Conservation (phyloP, 2,888 invertebrate species). For the Cataglyphis livida region DNA sequence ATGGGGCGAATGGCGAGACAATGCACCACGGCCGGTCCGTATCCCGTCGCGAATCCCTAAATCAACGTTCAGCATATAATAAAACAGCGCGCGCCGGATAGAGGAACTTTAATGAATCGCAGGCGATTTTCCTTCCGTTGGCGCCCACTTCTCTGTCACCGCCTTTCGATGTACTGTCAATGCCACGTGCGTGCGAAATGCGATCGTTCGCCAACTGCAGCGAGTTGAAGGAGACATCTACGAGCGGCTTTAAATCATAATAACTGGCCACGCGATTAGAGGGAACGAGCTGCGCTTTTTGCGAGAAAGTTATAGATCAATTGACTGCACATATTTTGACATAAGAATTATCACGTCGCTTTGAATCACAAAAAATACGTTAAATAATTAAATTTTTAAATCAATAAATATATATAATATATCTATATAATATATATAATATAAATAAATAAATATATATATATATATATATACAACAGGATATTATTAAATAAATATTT, state of each 20-base stretch:
- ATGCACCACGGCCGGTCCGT: slow-evolving; percentile 78
- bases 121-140: slow-evolving; percentile 77
- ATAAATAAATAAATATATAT: too few species aligned
- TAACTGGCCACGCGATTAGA: background rate
- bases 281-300: slow-evolving; percentile 23
- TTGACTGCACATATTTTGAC: background rate
- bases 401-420: background rate
- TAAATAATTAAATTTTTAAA: background rate
- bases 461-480: background rate
- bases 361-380: background rate
- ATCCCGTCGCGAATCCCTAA: slow-evolving; percentile 80
- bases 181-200: slow-evolving; percentile 54
- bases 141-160: slow-evolving; percentile 29
- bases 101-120: slow-evolving; percentile 79
- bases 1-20: slow-evolving; percentile 82
- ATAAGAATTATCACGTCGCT: background rate
- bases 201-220: slow-evolving; percentile 64
- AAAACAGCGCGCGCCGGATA: slow-evolving; percentile 77
- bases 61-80: slow-evolving; percentile 84
- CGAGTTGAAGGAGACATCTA: slow-evolving; percentile 39
- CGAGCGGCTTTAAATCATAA: slow-evolving; percentile 42
- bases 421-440: background rate
- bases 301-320: background rate
- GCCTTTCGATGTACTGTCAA: slow-evolving; percentile 61
- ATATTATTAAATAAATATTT: background rate